Conservation (phyloP, 1,140 invertebrate genomes). For the Solen grandis region DNA sequence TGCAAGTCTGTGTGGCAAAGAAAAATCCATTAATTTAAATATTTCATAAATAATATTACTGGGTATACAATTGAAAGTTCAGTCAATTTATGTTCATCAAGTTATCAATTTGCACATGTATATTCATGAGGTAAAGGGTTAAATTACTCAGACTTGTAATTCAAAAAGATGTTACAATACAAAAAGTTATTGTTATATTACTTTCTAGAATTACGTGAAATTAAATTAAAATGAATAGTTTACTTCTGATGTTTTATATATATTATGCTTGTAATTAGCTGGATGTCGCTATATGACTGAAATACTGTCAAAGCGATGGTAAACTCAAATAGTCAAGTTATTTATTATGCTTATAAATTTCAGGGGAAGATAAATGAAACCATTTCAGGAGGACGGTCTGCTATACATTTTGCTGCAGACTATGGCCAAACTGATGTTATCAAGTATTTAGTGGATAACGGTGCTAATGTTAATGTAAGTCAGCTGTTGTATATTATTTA, state of each 20-base stretch:
- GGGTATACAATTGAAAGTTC: too few relatives aligned
- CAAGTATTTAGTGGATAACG: conserved; percentile 92
- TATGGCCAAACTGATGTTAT: conserved; percentile 96
- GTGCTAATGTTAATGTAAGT: conserved; percentile 96
- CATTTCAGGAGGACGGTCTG: conserved; percentile 62
- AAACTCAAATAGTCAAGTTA: background rate
- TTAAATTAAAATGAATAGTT: too few relatives aligned
- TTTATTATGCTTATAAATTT: conserved; percentile 42
- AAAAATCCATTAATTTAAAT: too few relatives aligned
- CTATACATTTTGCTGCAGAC: conserved; percentile 88
- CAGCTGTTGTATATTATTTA: background rate
- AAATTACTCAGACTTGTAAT: too few relatives aligned
- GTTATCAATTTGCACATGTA: too few relatives aligned
- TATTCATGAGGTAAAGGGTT: too few relatives aligned
- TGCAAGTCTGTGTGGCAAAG: too few relatives aligned
- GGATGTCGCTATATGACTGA: too few relatives aligned
- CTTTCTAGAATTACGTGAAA: too few relatives aligned
- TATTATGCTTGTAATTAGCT: background rate
- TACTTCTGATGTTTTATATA: background rate
- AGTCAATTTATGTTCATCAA: too few relatives aligned
- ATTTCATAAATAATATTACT: too few relatives aligned
- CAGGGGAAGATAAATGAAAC: conserved; percentile 55
- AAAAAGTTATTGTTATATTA: background rate
- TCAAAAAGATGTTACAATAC: background rate
- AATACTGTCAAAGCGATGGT: background rate